Conservation (phyloP, 1,140 invertebrate species). For the Anastrepha ludens region DNA sequence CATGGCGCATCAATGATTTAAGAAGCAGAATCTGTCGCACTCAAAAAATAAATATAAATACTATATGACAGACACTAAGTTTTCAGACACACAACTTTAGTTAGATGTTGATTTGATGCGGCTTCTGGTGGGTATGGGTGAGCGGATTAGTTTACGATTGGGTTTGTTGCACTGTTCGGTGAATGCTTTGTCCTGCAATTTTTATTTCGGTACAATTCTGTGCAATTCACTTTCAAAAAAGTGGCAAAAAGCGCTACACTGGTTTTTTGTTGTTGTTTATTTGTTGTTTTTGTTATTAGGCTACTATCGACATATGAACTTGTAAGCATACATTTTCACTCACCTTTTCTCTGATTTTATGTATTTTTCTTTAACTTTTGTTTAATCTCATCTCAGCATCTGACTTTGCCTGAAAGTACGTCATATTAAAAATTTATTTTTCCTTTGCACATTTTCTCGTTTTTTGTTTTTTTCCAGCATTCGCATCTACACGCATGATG, state of each 20-base stretch:
- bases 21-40: neutral
- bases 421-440: neutral
- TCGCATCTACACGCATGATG: conserved; percentile 6
- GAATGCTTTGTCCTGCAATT: neutral
- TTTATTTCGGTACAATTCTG: neutral
- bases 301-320: too few relatives aligned
- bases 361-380: neutral
- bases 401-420: neutral
- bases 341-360: neutral
- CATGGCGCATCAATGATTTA: neutral
- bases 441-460: too few relatives aligned
- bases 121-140: neutral
- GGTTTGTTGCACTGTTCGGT: neutral
- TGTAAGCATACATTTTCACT: too few relatives aligned
- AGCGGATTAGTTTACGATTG: neutral
- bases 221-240: conserved; percentile 28
- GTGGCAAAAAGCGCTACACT: neutral
- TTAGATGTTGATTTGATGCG: neutral
- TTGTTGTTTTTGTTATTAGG: neutral
- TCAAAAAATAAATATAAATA: conserved; percentile 3
- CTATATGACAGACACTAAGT: neutral
- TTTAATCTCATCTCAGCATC: neutral
- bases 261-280: neutral
- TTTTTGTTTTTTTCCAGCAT: too few relatives aligned
- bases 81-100: neutral